A percentile compares a stretch with the other conserved stretches of the same genome.
phyloP scores from a whole-genome alignment of 2,113 vertebrate genomes.

The Trogon surrucura region DNA sequence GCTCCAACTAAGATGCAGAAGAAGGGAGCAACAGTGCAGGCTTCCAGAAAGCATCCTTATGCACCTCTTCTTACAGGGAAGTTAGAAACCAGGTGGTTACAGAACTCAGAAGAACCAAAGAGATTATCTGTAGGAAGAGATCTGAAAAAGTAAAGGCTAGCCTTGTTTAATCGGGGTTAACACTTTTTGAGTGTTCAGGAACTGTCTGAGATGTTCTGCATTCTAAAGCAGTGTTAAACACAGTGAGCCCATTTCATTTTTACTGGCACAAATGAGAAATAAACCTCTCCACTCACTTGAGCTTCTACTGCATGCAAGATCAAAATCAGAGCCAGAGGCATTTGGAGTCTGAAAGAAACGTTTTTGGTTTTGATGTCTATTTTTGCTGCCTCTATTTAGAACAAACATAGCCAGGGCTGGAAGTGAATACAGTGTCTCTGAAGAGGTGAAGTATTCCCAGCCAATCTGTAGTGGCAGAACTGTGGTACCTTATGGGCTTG shows the following conservation, averaged over 20 bases:
- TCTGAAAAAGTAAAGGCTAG: not conserved
- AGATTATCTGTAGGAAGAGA: not conserved
- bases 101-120: not conserved
- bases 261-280: conserved; percentile 30
- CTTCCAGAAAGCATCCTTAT: not conserved
- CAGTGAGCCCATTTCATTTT: not conserved
- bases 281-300: conserved; percentile 15
- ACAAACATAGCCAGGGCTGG: conserved; percentile 39
- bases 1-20: not conserved
- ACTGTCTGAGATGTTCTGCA: not conserved
- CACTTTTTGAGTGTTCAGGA: not conserved
- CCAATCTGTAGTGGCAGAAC: conserved; percentile 56
- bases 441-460: conserved; percentile 64
- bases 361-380: conserved; percentile 66
- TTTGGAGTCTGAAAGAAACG: conserved; percentile 60
- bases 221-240: not conserved
- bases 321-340: conserved; percentile 66
- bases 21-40: not conserved
- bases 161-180: not conserved
- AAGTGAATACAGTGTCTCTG: conserved; percentile 49
- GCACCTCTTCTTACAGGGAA: not conserved
- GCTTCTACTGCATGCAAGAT: conserved; percentile 16
- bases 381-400: conserved; percentile 67
- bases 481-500: conserved; percentile 38
- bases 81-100: not conserved